phyloP scores from a whole-genome alignment of 2,888 invertebrate genomes.

The Hymenopus coronatus region DNA sequence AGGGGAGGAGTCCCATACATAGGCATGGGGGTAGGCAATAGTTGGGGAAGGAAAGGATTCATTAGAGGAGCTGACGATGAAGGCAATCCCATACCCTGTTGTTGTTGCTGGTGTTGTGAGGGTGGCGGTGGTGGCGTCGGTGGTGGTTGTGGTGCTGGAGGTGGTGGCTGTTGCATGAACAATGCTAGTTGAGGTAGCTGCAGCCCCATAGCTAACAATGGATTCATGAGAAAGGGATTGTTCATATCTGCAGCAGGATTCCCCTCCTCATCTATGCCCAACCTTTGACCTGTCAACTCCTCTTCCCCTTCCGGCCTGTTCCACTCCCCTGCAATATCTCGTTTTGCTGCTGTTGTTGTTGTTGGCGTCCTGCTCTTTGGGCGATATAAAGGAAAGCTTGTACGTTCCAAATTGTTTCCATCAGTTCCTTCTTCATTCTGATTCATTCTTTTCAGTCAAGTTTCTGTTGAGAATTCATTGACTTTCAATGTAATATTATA shows the following conservation, averaged over 20 bases:
- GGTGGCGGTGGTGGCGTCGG: background rate
- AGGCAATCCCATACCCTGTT: background rate
- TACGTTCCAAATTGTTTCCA: slow-evolving; percentile 26
- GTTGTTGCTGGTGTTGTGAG: background rate
- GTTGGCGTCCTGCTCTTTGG: slow-evolving; percentile 26
- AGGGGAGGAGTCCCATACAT: background rate
- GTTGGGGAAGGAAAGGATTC: slow-evolving; percentile 24
- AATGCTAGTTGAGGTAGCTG: slow-evolving; percentile 30
- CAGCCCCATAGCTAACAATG: slow-evolving; percentile 26
- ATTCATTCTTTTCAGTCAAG: slow-evolving; percentile 30
- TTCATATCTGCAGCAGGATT: background rate
- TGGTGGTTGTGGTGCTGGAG: background rate
- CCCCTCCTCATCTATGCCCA: background rate
- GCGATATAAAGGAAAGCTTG: slow-evolving; percentile 28
- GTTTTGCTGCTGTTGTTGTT: background rate
- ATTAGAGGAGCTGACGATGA: slow-evolving; percentile 16
- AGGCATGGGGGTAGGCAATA: background rate
- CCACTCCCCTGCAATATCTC: background rate
- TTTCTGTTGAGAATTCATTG: slow-evolving; percentile 20
- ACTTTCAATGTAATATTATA: slow-evolving; percentile 7
- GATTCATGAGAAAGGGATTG: slow-evolving; percentile 24
- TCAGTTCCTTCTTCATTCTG: slow-evolving; percentile 28
- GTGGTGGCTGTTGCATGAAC: slow-evolving; percentile 28
- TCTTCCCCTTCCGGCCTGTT: background rate
- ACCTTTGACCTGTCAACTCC: background rate